Conservation (phyloP, 2,888 invertebrate species). For the Drosophila paucipuncta region DNA sequence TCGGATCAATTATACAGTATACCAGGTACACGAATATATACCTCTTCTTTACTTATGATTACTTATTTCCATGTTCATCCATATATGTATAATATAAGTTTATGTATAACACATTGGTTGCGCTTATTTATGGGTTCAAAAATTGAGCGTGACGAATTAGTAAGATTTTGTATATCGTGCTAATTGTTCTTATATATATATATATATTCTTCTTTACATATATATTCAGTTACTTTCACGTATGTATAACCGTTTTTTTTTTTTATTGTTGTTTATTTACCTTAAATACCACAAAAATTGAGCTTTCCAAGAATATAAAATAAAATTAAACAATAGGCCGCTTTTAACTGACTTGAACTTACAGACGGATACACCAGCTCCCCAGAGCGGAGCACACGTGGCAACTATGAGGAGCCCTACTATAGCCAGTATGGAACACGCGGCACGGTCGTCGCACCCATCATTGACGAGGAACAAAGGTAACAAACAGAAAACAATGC, state of each 20-base stretch:
- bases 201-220: conserved; percentile 3
- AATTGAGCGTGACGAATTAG: conserved; percentile 33
- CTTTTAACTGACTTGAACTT: conserved; percentile 69
- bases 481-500: conserved; percentile 37
- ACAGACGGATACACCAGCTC: conserved; percentile 94
- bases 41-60: conserved; percentile 39
- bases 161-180: conserved; percentile 14
- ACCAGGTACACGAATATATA: conserved; percentile 84
- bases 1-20: conserved; percentile 86
- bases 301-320: conserved; percentile 4
- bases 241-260: conserved; percentile 1
- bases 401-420: conserved; percentile 94
- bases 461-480: conserved; percentile 95
- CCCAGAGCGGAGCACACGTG: conserved; percentile 91
- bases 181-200: conserved; percentile 1
- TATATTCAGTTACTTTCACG: conserved; percentile 8
- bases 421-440: conserved; percentile 92
- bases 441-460: conserved; percentile 91
- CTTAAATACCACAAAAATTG: not conserved
- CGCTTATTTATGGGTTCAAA: conserved; percentile 45
- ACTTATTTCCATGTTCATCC: conserved; percentile 30
- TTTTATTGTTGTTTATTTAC: not conserved
- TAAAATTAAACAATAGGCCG: not conserved
- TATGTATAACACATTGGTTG: conserved; percentile 45
- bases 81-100: conserved; percentile 21